Percentiles rank a stretch among this genome's conserved stretches.
These are phyloP conservation scores for Hypsopygia costalis DNA, from an alignment of 2,888 invertebrate species.

Conservation along the genomic window DNA sequence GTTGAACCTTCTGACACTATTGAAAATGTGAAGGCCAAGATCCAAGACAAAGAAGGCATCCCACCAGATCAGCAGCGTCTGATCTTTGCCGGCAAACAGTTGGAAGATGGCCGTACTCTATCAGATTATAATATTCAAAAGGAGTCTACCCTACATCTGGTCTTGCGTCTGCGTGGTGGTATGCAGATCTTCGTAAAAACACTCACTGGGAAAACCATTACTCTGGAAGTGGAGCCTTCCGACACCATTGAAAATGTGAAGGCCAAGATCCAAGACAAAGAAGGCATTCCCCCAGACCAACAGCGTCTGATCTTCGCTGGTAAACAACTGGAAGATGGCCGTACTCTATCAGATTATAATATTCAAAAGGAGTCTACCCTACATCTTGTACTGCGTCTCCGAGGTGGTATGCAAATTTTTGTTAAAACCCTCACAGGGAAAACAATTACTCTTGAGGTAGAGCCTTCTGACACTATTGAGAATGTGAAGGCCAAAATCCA, in stretches of 20 bases:
- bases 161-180: conserved; percentile 54
- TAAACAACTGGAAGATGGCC: conserved; percentile 53
- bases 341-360: conserved; percentile 53
- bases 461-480: conserved; percentile 38
- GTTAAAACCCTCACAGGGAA: conserved; percentile 41
- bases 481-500: conserved; percentile 43
- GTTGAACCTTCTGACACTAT: conserved; percentile 54
- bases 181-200: conserved; percentile 61
- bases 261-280: conserved; percentile 59
- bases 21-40: conserved; percentile 59
- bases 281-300: conserved; percentile 57
- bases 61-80: conserved; percentile 56
- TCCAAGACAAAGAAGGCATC: conserved; percentile 57
- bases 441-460: conserved; percentile 38
- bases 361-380: conserved; percentile 57
- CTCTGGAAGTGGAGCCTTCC: conserved; percentile 48
- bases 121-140: conserved; percentile 66
- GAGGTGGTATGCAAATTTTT: conserved; percentile 55
- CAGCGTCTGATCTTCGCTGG: conserved; percentile 55
- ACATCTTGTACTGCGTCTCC: conserved; percentile 46
- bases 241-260: conserved; percentile 59
- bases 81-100: conserved; percentile 56
- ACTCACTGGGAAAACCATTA: conserved; percentile 53
- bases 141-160: conserved; percentile 57
- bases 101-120: conserved; percentile 59